phyloP scores from a whole-genome alignment of 1,140 invertebrate genomes.

The Hermatobates lingyangjiaoensis region DNA sequence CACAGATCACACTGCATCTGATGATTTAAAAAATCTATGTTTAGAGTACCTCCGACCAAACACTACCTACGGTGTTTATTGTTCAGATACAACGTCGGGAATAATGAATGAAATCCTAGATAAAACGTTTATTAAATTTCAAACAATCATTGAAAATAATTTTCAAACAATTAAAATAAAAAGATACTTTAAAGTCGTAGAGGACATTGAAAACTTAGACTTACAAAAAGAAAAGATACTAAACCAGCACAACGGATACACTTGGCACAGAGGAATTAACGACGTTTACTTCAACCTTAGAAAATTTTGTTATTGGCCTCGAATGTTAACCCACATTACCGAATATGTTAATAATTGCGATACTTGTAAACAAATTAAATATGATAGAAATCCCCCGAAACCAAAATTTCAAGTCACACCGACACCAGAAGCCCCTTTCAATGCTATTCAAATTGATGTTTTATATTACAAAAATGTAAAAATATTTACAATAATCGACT shows the following conservation, averaged over 20 bases:
- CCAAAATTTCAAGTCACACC: slow-evolving; percentile 1
- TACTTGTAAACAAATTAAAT: slow-evolving; percentile 1
- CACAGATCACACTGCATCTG: not conserved
- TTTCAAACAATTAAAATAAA: not conserved
- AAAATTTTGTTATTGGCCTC: slow-evolving; percentile 2
- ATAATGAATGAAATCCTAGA: slow-evolving; percentile 1
- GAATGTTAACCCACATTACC: not conserved
- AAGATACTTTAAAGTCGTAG: not conserved
- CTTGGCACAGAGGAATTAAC: slow-evolving; percentile 1
- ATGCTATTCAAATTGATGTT: not conserved
- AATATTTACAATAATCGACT: not conserved
- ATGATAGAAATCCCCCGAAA: slow-evolving; percentile 2
- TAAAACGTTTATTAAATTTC: not conserved
- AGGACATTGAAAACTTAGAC: not conserved
- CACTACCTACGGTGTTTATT: slow-evolving; percentile 3
- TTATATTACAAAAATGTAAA: not conserved
- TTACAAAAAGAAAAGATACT: not conserved
- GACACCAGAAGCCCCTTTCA: not conserved
- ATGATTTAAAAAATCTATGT: not conserved
- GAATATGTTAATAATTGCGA: slow-evolving; percentile 3
- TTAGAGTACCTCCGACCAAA: slow-evolving; percentile 1
- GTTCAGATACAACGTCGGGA: not conserved
- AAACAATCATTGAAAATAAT: not conserved
- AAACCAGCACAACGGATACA: slow-evolving; percentile 1
- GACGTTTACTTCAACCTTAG: slow-evolving; percentile 1